Percentiles rank a stretch among this genome's conserved stretches.
These are phyloP conservation scores for Penelope pileata DNA, from an alignment of 2,113 vertebrate species.

Conservation along the genomic window DNA sequence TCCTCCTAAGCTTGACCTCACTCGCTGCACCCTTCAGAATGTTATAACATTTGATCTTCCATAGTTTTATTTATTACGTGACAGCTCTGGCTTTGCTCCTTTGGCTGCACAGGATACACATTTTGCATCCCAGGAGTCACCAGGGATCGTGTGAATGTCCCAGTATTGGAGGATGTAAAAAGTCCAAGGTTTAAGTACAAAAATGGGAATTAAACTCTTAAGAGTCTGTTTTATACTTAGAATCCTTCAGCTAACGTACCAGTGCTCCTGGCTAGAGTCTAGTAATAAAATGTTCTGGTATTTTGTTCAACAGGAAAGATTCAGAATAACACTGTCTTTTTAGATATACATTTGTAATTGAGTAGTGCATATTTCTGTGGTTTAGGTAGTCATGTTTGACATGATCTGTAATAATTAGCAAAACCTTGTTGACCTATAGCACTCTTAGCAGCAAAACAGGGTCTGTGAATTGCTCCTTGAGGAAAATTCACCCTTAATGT, in stretches of 20 bases:
- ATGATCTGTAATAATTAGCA: conserved; percentile 56
- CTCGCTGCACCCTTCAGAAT: conserved; percentile 18
- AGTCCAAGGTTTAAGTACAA: background rate
- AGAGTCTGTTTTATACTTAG: background rate
- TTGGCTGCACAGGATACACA: conserved; percentile 26
- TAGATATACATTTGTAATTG: background rate
- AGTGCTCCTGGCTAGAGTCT: background rate
- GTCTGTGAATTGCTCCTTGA: conserved; percentile 43
- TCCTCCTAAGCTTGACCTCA: background rate
- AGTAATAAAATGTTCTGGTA: background rate
- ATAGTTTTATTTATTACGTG: conserved; percentile 58
- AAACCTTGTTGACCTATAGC: conserved; percentile 28
- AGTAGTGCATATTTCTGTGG: background rate
- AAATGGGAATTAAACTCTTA: conserved; percentile 20
- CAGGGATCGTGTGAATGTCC: conserved; percentile 45
- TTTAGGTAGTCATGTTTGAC: conserved; percentile 36
- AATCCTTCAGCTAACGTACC: background rate
- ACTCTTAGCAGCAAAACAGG: conserved; percentile 10
- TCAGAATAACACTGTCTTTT: background rate
- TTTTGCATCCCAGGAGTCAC: conserved; percentile 43
- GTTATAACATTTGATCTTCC: conserved; percentile 42
- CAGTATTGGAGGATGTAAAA: background rate
- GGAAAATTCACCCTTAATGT: conserved; percentile 41
- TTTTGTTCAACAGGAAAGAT: background rate
- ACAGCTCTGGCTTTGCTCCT: conserved; percentile 37